Evolutionary conservation across 2,888 invertebrate species (phyloP).

Genomic region (Diplolepis rosae): DNA sequence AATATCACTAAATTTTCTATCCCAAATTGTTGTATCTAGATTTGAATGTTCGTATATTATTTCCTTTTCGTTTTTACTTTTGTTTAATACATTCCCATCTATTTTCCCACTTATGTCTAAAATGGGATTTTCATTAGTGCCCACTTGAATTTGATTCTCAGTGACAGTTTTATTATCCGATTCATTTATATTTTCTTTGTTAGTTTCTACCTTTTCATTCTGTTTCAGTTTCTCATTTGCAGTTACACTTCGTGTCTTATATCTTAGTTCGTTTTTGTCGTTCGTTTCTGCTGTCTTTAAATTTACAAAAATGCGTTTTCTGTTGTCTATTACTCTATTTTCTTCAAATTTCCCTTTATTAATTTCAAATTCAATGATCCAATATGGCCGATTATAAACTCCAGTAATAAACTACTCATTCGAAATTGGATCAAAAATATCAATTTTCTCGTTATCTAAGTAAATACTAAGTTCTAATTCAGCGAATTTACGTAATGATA

Average conservation of each 20-base stretch:
- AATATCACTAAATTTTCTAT: too few relatives aligned
- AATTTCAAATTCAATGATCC: too few relatives aligned
- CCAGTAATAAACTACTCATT: conserved; percentile 6
- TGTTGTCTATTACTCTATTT: too few relatives aligned
- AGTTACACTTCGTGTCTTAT: conserved; percentile 4
- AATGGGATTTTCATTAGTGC: neutral
- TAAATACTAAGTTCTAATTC: too few relatives aligned
- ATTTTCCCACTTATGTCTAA: neutral
- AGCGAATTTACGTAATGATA: too few relatives aligned
- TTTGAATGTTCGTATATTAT: neutral
- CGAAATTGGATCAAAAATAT: conserved; percentile 19
- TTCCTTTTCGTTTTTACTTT: conserved; percentile 1
- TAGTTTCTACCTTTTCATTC: neutral
- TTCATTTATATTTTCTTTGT: neutral
- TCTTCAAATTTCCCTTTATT: too few relatives aligned
- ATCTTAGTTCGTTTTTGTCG: too few relatives aligned
- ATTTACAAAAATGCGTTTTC: too few relatives aligned
- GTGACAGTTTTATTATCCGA: too few relatives aligned
- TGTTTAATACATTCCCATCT: too few relatives aligned
- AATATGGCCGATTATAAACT: conserved; percentile 4
- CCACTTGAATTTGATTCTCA: neutral
- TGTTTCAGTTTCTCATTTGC: neutral
- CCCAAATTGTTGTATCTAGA: conserved; percentile 25
- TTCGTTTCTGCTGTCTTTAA: too few relatives aligned
- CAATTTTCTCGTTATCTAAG: too few relatives aligned